A percentile compares a stretch with the other conserved stretches of the same genome.
These are phyloP conservation scores for Megamerina dolium DNA, from an alignment of 2,888 invertebrate species.

Conservation along the genomic window DNA sequence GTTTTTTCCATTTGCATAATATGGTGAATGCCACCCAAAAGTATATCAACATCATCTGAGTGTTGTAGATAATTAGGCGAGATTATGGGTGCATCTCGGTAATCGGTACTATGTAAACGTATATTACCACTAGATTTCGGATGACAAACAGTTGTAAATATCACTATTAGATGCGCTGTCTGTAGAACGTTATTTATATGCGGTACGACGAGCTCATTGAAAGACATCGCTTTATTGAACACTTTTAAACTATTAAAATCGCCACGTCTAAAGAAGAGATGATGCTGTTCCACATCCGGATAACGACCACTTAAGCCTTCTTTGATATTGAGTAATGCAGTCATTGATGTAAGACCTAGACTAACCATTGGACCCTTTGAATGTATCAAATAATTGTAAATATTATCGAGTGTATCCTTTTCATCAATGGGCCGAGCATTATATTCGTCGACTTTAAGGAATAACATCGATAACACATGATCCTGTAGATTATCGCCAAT, in stretches of 20 bases:
- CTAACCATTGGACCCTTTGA: constrained; percentile 50
- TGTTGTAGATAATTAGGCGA: constrained; percentile 54
- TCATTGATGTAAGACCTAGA: constrained; percentile 47
- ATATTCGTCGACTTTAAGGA: constrained; percentile 44
- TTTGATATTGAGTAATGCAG: constrained; percentile 55
- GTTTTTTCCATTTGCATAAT: constrained; percentile 46
- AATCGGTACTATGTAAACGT: constrained; percentile 50
- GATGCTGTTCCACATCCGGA: constrained; percentile 57
- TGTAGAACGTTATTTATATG: constrained; percentile 10
- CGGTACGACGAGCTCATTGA: constrained; percentile 11
- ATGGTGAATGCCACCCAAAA: constrained; percentile 38
- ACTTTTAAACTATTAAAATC: constrained; percentile 32
- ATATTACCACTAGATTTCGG: constrained; percentile 50
- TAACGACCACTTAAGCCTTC: constrained; percentile 49
- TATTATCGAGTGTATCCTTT: constrained; percentile 31
- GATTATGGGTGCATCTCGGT: constrained; percentile 53
- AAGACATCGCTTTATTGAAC: constrained; percentile 16
- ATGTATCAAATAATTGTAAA: constrained; percentile 51
- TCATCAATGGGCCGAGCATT: constrained; percentile 22
- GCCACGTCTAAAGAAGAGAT: constrained; percentile 34
- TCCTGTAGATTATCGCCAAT: constrained; percentile 76
- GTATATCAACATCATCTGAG: constrained; percentile 44
- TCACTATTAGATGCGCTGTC: constrained; percentile 16
- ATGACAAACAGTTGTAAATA: constrained; percentile 27
- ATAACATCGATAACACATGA: constrained; percentile 57